These are phyloP conservation scores for Elgonia sp. DNA, from an alignment of 2,888 invertebrate genomes.

Conservation along the genomic window DNA sequence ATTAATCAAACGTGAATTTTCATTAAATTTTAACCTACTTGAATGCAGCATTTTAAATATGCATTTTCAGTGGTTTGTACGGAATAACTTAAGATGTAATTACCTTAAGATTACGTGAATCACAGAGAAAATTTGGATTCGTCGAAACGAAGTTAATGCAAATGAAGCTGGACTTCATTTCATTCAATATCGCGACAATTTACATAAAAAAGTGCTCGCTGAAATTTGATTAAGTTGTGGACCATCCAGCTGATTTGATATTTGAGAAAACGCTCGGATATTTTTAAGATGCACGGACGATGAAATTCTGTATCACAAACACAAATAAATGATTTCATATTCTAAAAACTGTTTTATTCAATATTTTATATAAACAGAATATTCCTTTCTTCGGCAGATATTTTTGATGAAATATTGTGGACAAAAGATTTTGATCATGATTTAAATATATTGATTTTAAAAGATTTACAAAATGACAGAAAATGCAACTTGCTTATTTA, in stretches of 20 bases:
- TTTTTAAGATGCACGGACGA: not conserved
- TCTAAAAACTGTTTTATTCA: too few species aligned
- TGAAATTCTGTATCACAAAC: not conserved
- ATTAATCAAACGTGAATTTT: not conserved
- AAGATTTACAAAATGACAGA: too few species aligned
- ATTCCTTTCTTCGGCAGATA: too few species aligned
- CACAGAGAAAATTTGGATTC: conserved; percentile 22
- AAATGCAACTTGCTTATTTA: too few species aligned
- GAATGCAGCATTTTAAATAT: conserved; percentile 12
- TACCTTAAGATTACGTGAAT: conserved; percentile 34
- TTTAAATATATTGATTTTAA: too few species aligned
- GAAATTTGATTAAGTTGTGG: conserved; percentile 19
- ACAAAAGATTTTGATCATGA: not conserved
- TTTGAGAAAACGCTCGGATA: not conserved
- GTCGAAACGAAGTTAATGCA: conserved; percentile 21
- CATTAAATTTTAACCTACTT: not conserved
- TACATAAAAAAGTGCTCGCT: conserved; percentile 21
- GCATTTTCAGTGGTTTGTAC: conserved; percentile 25
- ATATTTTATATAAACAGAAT: too few species aligned
- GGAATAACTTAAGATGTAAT: conserved; percentile 25
- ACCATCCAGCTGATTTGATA: not conserved
- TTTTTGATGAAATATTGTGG: not conserved
- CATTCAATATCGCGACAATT: conserved; percentile 29
- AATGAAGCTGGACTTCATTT: conserved; percentile 7
- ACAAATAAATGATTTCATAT: too few species aligned